Evolutionary conservation across 2,888 invertebrate genomes (phyloP), one percentile per base, ranked within the genome.

Genomic region (Lagria hirta): DNA sequence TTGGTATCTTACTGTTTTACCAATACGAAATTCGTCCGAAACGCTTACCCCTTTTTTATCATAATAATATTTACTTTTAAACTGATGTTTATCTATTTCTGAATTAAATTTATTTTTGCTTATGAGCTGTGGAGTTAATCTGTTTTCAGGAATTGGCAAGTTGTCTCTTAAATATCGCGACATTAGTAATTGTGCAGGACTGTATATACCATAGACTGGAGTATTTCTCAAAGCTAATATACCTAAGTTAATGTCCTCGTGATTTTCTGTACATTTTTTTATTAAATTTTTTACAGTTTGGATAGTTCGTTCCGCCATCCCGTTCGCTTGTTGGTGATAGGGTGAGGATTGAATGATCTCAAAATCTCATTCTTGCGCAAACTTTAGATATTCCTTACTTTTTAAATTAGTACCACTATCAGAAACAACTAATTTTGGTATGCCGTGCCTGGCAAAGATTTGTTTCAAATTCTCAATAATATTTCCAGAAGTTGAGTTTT

Each of bases 231-330:
- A 10, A 2, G 24, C 5, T 7, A 24, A 24, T 7, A 24, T 5
- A 11, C 7, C 6, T 14, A 26, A 14, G 14, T 26, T n/a, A 2
- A 16, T 29, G 10, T 35, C 26, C 21, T 16, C 21, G 29, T 13
- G n/a, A n/a, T 10, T 26, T 42, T 24, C 23, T 17, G n/a, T 3
- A 8, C 17, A 23, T 23, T 41, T 41, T 41, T 33, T 34, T 6
- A 33, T 8, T 15, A 32, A 7, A 12, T 34, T 41, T 34, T 41
- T 41, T 1, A 41, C 15, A 22, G 41, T 34, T 41, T 41, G 41
- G n/a, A 41, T 15, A 2, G 23, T 14, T 12, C 41, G 7, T 6
- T 41, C 24, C 4, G 18, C 23, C 13, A 16, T 14, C 3, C 41
- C 41, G 16, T 41, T 41, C 6, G 32, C 21, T 18, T 41, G 41